Conservation (phyloP, 2,113 vertebrate species). For the Dipodomys spectabilis region DNA sequence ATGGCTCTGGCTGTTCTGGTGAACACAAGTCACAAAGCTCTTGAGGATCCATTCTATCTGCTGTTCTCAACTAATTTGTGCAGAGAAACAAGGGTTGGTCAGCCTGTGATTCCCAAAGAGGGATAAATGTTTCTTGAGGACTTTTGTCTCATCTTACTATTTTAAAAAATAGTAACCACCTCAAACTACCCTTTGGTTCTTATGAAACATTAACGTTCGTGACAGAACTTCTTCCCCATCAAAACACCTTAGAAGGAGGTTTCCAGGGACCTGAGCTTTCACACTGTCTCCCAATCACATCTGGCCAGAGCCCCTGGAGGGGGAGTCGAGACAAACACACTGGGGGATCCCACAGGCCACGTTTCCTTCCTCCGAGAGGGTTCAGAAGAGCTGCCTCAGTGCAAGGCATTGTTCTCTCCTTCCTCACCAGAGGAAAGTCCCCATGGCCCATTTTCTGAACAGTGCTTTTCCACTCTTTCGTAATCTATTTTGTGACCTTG, state of each 20-base stretch:
- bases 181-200: conserved; percentile 31
- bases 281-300: not conserved
- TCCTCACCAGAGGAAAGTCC: conserved; percentile 78
- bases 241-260: not conserved
- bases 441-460: conserved; percentile 66
- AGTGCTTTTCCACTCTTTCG: conserved; percentile 85
- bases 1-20: fast-evolving
- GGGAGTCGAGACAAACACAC: not conserved
- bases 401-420: conserved; percentile 36
- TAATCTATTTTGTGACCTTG: conserved; percentile 85
- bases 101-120: conserved; percentile 63
- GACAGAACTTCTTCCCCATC: not conserved
- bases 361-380: not conserved
- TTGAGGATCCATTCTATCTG: conserved; percentile 50
- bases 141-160: conserved; percentile 63
- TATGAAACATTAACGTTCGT: conserved; percentile 59
- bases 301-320: not conserved
- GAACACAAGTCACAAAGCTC: not conserved
- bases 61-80: not conserved
- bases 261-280: not conserved
- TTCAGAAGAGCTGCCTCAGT: not conserved
- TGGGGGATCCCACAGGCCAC: conserved; percentile 15
- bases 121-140: conserved; percentile 50
- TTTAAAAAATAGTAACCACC: conserved; percentile 67
- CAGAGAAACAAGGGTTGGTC: conserved; percentile 61